Conservation (phyloP, 2,888 invertebrate genomes). For the Synanthedon myopaeformis region DNA sequence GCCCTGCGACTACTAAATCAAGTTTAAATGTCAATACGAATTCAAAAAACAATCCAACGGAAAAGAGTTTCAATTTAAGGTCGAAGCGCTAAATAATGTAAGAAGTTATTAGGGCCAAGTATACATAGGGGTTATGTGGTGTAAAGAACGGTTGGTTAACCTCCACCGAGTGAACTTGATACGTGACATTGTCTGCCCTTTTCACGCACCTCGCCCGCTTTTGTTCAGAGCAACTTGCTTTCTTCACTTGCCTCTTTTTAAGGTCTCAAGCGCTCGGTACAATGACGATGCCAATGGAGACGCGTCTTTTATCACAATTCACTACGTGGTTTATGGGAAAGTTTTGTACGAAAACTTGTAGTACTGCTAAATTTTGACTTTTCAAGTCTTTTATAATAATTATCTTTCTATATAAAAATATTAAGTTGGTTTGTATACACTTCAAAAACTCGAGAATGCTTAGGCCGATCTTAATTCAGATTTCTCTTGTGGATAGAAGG, state of each 20-base stretch:
- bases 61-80: background rate
- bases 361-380: too few species aligned
- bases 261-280: background rate
- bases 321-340: background rate
- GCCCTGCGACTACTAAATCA: too few species aligned
- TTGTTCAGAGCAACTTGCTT: conserved; percentile 23
- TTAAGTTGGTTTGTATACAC: too few species aligned
- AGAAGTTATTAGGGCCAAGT: conserved; percentile 17
- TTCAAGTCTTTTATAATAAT: too few species aligned
- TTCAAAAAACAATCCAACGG: background rate
- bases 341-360: background rate
- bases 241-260: conserved; percentile 28
- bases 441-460: too few species aligned
- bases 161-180: conserved; percentile 58
- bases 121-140: conserved; percentile 19
- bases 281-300: background rate
- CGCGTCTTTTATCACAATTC: background rate
- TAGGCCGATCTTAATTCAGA: too few species aligned
- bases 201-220: conserved; percentile 46
- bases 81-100: conserved; percentile 2
- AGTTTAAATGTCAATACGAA: background rate
- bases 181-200: conserved; percentile 67
- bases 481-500: too few species aligned
- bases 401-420: too few species aligned
- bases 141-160: conserved; percentile 33